These are phyloP conservation scores for Macrobrachium rosenbergii DNA, from an alignment of 1,140 invertebrate genomes.

Conservation along the genomic window DNA sequence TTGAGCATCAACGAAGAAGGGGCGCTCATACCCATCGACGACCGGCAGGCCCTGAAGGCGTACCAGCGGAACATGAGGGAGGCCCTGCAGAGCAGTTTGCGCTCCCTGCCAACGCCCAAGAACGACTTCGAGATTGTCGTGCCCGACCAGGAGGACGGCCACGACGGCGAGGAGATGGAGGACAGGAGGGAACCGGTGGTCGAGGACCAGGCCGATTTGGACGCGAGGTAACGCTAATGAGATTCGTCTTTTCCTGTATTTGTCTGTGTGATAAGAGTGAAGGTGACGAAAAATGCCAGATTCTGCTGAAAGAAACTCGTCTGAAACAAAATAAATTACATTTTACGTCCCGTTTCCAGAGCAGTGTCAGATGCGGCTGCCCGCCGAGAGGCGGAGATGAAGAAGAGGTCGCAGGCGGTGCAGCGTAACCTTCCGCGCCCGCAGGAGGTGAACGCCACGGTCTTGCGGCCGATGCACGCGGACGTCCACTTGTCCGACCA, in stretches of 20 bases:
- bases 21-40: constrained; percentile 71
- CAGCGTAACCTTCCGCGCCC: constrained; percentile 92
- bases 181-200: constrained; percentile 71
- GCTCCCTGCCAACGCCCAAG: constrained; percentile 86
- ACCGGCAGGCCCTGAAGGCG: constrained; percentile 55
- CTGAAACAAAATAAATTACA: too few species aligned
- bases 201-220: constrained; percentile 92
- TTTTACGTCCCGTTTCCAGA: too few species aligned
- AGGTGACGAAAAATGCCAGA: too few species aligned
- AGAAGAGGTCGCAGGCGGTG: constrained; percentile 87
- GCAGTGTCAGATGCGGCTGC: constrained; percentile 68
- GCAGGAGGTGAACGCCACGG: constrained; percentile 85
- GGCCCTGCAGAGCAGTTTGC: constrained; percentile 80
- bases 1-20: constrained; percentile 95
- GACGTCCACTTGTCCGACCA: constrained; percentile 86
- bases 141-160: constrained; percentile 84
- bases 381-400: constrained; percentile 77
- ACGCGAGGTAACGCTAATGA: constrained; percentile 80
- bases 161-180: constrained; percentile 70
- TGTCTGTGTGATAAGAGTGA: too few species aligned
- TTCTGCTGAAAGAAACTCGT: too few species aligned
- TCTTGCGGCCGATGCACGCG: constrained; percentile 80
- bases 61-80: constrained; percentile 59
- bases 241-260: too few species aligned
- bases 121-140: constrained; percentile 99